A percentile compares a stretch with the other conserved stretches of the same genome.
phyloP scores from a whole-genome alignment of 1,140 invertebrate species.

The Bombyx mori region DNA sequence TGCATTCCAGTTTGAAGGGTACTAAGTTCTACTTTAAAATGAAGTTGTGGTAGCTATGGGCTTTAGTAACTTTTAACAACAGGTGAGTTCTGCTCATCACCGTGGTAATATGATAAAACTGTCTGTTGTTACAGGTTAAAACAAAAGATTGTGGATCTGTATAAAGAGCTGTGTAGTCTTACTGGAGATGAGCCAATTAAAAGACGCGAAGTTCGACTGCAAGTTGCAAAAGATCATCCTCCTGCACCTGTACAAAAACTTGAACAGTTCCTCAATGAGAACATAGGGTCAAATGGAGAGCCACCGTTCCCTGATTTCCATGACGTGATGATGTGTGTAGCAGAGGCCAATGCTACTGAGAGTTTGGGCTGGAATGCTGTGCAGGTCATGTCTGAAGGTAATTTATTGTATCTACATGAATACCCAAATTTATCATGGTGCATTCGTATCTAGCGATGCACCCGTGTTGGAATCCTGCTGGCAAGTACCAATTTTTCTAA shows the following conservation, averaged over 20 bases:
- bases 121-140: constrained; percentile 28
- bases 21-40: no score
- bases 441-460: no score
- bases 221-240: constrained; percentile 26
- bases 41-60: no score
- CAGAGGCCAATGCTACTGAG: constrained; percentile 25
- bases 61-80: no score
- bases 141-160: constrained; percentile 29
- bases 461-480: no score
- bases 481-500: no score
- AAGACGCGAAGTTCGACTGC: constrained; percentile 21
- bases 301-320: constrained; percentile 39
- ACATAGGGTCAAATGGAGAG: constrained; percentile 25
- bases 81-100: no score
- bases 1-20: no score
- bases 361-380: constrained; percentile 30
- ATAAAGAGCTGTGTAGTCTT: constrained; percentile 33
- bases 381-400: constrained; percentile 38
- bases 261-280: constrained; percentile 39
- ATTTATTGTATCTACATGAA: no score
- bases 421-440: no score
- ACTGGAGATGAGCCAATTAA: constrained; percentile 22
- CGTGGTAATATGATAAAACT: no score
- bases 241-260: constrained; percentile 28
- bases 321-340: constrained; percentile 44